Evolutionary conservation across 1,140 invertebrate genomes (phyloP).

Genomic region (Frieseomelitta varia): DNA sequence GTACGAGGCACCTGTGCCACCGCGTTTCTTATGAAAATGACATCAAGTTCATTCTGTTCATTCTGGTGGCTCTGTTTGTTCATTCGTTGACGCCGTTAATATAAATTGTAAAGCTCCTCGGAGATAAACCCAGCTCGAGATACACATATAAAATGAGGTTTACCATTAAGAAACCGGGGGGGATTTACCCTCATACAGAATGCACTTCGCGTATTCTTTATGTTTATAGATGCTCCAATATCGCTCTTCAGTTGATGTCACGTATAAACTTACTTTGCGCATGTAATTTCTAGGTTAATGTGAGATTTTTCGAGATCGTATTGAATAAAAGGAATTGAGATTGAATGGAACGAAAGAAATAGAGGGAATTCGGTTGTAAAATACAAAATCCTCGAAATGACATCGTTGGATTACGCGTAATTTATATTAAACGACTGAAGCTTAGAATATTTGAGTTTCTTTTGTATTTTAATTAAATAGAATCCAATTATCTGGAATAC

Average conservation of each 20-base stretch:
- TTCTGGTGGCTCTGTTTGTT: conserved; percentile 15
- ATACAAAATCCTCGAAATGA: too few relatives aligned
- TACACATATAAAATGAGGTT: conserved; percentile 47
- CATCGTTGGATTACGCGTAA: too few relatives aligned
- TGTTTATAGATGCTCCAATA: conserved; percentile 3
- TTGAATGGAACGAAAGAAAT: background rate
- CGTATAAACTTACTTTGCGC: background rate
- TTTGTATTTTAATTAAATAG: too few relatives aligned
- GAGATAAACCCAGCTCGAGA: conserved; percentile 44
- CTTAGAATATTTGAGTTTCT: too few relatives aligned
- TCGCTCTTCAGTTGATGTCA: conserved; percentile 1
- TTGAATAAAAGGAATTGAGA: background rate
- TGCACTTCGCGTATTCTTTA: conserved; percentile 38
- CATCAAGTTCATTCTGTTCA: conserved; percentile 27
- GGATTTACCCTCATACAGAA: conserved; percentile 37
- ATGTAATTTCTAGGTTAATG: background rate
- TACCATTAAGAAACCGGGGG: conserved; percentile 48
- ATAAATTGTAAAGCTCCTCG: conserved; percentile 53
- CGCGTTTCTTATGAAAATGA: conserved; percentile 19
- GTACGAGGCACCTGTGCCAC: background rate
- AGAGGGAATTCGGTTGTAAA: too few relatives aligned
- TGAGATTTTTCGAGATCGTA: background rate
- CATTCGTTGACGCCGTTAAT: conserved; percentile 58
- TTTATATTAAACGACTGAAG: too few relatives aligned
- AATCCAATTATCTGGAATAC: too few relatives aligned